phyloP scores from a whole-genome alignment of 2,888 invertebrate species.

The Mantis religiosa region DNA sequence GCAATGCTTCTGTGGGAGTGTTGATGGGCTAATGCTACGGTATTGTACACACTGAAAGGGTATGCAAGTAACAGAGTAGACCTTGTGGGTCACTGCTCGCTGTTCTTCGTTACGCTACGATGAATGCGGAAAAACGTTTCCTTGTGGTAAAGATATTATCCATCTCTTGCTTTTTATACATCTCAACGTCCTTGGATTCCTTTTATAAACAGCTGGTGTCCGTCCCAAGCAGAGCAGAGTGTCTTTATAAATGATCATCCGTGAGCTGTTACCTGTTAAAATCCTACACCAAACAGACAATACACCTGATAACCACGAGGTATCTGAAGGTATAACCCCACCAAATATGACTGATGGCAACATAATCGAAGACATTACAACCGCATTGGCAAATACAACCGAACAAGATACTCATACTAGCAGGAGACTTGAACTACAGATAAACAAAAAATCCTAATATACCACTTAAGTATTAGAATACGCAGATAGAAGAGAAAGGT shows the following conservation, averaged over 20 bases:
- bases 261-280: too few relatives aligned
- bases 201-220: background rate
- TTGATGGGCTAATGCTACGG: background rate
- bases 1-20: background rate
- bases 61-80: background rate
- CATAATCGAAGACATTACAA: too few relatives aligned
- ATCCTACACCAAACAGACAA: too few relatives aligned
- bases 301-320: too few relatives aligned
- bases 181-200: background rate
- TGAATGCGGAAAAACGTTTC: background rate
- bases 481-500: too few relatives aligned
- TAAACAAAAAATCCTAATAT: too few relatives aligned
- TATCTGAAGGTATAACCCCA: too few relatives aligned
- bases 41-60: background rate
- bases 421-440: too few relatives aligned
- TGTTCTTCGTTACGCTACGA: background rate
- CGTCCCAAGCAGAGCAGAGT: background rate
- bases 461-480: too few relatives aligned
- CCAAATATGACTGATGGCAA: too few relatives aligned
- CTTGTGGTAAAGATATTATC: background rate
- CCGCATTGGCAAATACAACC: too few relatives aligned
- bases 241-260: background rate
- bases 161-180: background rate
- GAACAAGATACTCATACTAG: too few relatives aligned
- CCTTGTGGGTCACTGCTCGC: background rate